Evolutionary conservation across 2,797 vertebrate species (phyloP), one percentile per base, ranked within the genome.

Genomic region (Hapalemur alaotrensis): DNA sequence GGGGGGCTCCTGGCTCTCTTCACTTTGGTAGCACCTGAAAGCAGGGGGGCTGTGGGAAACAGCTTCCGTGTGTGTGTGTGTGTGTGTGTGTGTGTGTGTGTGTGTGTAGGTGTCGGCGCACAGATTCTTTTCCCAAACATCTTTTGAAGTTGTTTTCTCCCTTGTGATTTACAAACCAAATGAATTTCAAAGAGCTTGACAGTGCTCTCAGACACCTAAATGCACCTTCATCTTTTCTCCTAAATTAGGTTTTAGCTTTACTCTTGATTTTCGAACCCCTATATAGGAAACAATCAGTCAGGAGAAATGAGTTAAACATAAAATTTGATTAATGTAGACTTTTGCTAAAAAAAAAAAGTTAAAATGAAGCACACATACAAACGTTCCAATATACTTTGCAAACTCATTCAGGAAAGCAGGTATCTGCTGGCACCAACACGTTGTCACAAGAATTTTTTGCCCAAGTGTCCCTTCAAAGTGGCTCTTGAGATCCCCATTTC

Each of bases 81-180:
- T 17, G 54, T 38, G 6, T 43, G 15, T 30, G 5, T 35, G 13
- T n/a, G 5, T 52, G 23, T 17, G 54, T n/a, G 6, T 43, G 15
- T 18, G 30, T 41, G 20, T 28, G 41, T 65, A 18, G 38, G 57
- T 80, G 65, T 46, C 22, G 12, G 48, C 8, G 7, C 67, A 46
- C n/a, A 88, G 38, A 52, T 61, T 95, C 52, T 30, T 82, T 85
- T 96, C 70, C 67, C 75, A 89, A 92, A 92, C 70, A 72, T 78
- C 41, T 88, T 96, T 95, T 82, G 48, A 94, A 91, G 73, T 17
- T 94, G 35, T 86, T 32, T 84, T 91, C 79, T 93, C 61, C 41
- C 81, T 93, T 52, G 79, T 93, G 76, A 94, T 90, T 93, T 96
- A 88, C 72, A 95, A 94, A 96, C 65, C 67, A 69, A 67, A 80